These are phyloP conservation scores for Cydia amplana DNA, from an alignment of 1,140 invertebrate genomes.

Conservation along the genomic window DNA sequence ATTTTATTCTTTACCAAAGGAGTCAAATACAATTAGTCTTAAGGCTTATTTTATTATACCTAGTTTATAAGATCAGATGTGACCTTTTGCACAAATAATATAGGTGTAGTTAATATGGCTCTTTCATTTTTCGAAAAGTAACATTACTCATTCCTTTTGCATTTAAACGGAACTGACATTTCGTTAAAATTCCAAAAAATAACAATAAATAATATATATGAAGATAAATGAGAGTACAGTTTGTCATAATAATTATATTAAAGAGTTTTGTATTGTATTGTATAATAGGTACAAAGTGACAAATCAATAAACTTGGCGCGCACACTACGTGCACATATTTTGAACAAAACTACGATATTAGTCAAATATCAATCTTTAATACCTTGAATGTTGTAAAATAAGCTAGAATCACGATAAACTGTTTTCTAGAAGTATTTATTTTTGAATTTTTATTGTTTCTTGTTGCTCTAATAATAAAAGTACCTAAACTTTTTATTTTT, in stretches of 20 bases:
- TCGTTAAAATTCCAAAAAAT: not conserved
- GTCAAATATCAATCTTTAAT: not conserved
- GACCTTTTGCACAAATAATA: conserved; percentile 12
- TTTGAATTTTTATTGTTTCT: conserved; percentile 23
- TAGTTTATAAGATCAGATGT: conserved; percentile 26
- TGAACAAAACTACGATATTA: not conserved
- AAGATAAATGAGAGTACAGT: no score
- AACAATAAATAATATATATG: no score
- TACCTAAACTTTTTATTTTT: not conserved
- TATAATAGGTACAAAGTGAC: not conserved
- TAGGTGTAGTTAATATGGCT: not conserved
- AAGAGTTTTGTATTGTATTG: not conserved
- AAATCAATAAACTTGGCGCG: not conserved
- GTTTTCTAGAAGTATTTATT: conserved; percentile 10
- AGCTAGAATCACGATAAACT: not conserved
- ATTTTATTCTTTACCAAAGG: conserved; percentile 8
- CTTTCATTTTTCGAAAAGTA: not conserved
- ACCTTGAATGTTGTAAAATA: not conserved
- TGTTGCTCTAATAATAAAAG: conserved; percentile 15
- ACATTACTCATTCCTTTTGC: not conserved
- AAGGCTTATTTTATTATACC: not conserved
- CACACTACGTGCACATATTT: not conserved
- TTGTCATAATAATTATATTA: not conserved
- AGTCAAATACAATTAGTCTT: not conserved
- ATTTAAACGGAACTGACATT: not conserved